Conservation (phyloP, 92 coral and sea anemone species). For the Palythoa heliodiscus region DNA sequence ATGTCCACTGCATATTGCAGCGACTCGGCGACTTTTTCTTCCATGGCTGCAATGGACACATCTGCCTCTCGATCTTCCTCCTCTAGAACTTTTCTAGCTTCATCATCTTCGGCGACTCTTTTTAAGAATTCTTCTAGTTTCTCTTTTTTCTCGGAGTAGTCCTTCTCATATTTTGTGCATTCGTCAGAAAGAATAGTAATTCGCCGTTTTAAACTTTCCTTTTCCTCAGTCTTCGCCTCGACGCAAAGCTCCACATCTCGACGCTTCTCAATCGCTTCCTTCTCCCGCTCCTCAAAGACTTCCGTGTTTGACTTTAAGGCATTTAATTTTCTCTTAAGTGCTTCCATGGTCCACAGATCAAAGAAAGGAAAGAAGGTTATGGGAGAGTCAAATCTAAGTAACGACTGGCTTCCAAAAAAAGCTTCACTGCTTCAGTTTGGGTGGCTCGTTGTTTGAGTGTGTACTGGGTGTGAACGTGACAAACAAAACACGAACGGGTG, state of each 20-base stretch:
- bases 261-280: constrained; percentile 34
- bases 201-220: constrained; percentile 45
- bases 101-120: constrained; percentile 44
- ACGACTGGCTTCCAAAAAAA: neutral
- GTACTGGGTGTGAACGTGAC: constrained; percentile 44
- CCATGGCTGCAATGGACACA: constrained; percentile 38
- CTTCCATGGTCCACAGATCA: constrained; percentile 30
- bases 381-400: neutral
- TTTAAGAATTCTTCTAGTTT: constrained; percentile 12
- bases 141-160: constrained; percentile 4
- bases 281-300: constrained; percentile 52
- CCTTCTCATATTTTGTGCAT: constrained; percentile 17
- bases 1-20: constrained; percentile 7
- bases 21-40: constrained; percentile 29
- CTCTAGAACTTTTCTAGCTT: constrained; percentile 25
- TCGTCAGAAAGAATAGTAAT: constrained; percentile 42
- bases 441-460: constrained; percentile 1
- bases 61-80: constrained; percentile 46
- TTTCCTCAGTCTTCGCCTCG: constrained; percentile 44
- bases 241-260: constrained; percentile 31
- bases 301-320: constrained; percentile 39
- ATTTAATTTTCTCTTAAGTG: constrained; percentile 31
- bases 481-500: neutral
- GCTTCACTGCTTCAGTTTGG: neutral
- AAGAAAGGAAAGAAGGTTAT: neutral